These are phyloP conservation scores for Agapetus fuscipes DNA, from an alignment of 2,888 invertebrate species.

Conservation along the genomic window DNA sequence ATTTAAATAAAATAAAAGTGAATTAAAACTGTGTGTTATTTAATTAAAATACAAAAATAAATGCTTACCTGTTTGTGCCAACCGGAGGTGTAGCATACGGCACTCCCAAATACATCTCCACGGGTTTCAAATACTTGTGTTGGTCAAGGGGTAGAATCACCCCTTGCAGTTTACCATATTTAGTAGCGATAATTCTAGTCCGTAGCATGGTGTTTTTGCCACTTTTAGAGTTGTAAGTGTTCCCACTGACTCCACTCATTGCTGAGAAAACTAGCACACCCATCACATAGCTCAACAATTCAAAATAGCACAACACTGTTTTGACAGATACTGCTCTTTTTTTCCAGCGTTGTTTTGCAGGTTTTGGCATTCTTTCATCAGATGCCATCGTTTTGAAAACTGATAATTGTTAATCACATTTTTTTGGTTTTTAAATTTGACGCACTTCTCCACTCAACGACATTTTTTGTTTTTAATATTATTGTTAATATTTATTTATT, in stretches of 20 bases:
- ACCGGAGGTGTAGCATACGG: constrained; percentile 82
- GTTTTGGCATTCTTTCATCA: too few species aligned
- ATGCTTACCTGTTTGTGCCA: constrained; percentile 60
- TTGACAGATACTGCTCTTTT: constrained; percentile 1
- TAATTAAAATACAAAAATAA: neutral
- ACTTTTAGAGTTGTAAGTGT: constrained; percentile 32
- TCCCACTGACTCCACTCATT: constrained; percentile 29
- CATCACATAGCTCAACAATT: constrained; percentile 4
- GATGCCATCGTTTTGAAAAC: too few species aligned
- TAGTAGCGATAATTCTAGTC: constrained; percentile 71
- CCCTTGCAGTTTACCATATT: constrained; percentile 79
- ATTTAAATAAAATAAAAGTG: neutral
- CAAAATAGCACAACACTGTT: constrained; percentile 2
- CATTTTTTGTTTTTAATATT: too few species aligned
- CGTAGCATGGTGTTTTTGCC: constrained; percentile 58
- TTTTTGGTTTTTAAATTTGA: too few species aligned
- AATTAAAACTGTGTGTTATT: too few species aligned
- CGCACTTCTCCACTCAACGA: too few species aligned
- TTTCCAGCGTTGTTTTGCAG: neutral
- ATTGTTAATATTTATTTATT: too few species aligned
- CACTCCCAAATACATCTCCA: constrained; percentile 75
- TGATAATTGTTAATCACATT: too few species aligned
- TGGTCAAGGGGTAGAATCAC: constrained; percentile 70
- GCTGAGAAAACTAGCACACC: constrained; percentile 7
- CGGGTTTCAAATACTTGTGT: constrained; percentile 63